These are phyloP conservation scores for Dysdera silvatica DNA, from an alignment of 1,140 invertebrate species.

Conservation along the genomic window DNA sequence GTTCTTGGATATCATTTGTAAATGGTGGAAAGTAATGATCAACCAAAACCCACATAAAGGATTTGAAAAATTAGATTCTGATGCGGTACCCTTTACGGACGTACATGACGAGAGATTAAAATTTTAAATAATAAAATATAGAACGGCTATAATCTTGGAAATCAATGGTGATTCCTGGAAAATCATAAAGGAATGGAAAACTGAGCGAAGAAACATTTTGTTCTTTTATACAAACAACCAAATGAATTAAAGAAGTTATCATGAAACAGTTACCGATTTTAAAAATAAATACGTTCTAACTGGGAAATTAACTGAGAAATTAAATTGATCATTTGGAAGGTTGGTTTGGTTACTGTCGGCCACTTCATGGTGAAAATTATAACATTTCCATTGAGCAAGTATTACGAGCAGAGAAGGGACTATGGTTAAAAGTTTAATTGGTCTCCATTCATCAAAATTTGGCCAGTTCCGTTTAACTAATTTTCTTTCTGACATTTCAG, in stretches of 20 bases:
- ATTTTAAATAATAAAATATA: conserved; percentile 8
- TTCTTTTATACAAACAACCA: conserved; percentile 9
- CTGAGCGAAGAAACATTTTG: no score
- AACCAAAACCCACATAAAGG: conserved; percentile 13
- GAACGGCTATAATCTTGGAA: conserved; percentile 21
- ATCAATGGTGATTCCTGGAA: neutral
- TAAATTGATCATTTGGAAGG: conserved; percentile 16
- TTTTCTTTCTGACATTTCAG: no score
- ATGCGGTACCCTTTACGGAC: no score
- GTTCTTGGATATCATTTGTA: conserved; percentile 17
- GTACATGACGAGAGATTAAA: conserved; percentile 3
- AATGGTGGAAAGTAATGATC: conserved; percentile 27
- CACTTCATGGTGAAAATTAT: conserved; percentile 15
- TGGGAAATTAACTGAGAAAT: conserved; percentile 18
- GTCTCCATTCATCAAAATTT: no score
- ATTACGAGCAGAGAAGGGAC: no score
- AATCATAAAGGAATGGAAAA: conserved; percentile 12
- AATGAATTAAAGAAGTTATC: conserved; percentile 19
- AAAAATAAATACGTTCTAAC: neutral
- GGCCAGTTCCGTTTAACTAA: no score
- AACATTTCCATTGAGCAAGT: no score
- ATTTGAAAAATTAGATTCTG: no score
- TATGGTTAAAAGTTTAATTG: no score
- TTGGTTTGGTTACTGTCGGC: conserved; percentile 18
- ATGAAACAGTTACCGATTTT: neutral